phyloP scores from a whole-genome alignment of 1,140 invertebrate genomes.

The Coenobita brevimanus region DNA sequence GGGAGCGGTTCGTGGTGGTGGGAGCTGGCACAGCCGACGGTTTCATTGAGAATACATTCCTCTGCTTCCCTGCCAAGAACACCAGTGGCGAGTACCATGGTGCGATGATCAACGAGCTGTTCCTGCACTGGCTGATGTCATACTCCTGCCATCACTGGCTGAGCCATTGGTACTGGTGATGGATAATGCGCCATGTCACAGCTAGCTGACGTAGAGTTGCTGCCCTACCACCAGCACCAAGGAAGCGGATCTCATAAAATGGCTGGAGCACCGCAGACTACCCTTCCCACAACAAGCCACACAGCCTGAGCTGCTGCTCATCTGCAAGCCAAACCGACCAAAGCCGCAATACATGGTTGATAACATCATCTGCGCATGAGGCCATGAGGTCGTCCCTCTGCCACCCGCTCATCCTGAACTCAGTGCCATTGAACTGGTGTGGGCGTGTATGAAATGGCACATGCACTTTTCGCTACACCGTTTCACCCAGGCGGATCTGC shows the following conservation, averaged over 20 bases:
- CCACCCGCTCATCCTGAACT: conserved; percentile 18
- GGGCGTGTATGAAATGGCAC: background rate
- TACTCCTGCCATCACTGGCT: conserved; percentile 4
- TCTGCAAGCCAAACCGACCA: conserved; percentile 10
- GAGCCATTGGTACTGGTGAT: conserved; percentile 11
- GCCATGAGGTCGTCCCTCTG: conserved; percentile 11
- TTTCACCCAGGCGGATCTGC: conserved; percentile 10
- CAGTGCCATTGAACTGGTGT: conserved; percentile 18
- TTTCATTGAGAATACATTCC: conserved; percentile 15
- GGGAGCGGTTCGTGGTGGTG: conserved; percentile 20
- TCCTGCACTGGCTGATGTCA: conserved; percentile 5
- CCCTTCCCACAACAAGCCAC: conserved; percentile 36
- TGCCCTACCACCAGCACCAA: conserved; percentile 37
- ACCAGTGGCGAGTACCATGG: conserved; percentile 26
- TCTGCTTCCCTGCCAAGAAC: conserved; percentile 27
- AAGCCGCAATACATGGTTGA: conserved; percentile 10
- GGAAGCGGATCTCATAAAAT: conserved; percentile 32
- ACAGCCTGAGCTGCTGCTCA: conserved; percentile 11
- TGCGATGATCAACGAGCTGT: conserved; percentile 14
- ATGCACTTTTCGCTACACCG: conserved; percentile 13
- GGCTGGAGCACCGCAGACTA: conserved; percentile 25
- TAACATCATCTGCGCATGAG: conserved; percentile 10
- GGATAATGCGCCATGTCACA: conserved; percentile 25
- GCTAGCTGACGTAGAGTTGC: conserved; percentile 41
- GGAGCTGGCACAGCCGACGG: conserved; percentile 21